Conservation (phyloP, 2,797 vertebrate genomes). For the Crenichthys baileyi region DNA sequence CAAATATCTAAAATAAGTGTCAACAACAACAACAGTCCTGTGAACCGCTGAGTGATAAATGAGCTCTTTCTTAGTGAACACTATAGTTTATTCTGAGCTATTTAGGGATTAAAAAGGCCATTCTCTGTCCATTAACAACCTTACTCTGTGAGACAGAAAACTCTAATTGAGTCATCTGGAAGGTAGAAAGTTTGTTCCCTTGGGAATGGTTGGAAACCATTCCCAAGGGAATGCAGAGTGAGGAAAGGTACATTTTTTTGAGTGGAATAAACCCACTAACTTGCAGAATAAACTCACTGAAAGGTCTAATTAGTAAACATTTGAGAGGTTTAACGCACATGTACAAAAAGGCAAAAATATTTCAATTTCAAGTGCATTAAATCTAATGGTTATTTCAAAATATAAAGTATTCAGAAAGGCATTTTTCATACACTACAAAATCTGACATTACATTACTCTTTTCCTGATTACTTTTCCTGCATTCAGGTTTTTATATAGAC, state of each 20-base stretch:
- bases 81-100: conserved; percentile 48
- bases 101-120: conserved; percentile 57
- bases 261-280: not conserved
- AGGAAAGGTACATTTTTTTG: conserved; percentile 11
- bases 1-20: conserved; percentile 66
- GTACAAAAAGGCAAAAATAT: not conserved
- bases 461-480: too few species aligned
- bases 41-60: conserved; percentile 62
- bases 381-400: not conserved
- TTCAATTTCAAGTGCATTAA: not conserved
- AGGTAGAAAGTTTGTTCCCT: conserved; percentile 39
- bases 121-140: conserved; percentile 58
- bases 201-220: conserved; percentile 49
- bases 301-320: not conserved
- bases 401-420: not conserved
- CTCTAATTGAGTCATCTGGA: conserved; percentile 41
- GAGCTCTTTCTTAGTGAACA: conserved; percentile 64
- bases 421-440: not conserved
- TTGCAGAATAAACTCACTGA: not conserved
- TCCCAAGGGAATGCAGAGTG: too few species aligned
- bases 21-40: conserved; percentile 65
- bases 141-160: conserved; percentile 55
- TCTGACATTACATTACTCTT: not conserved
- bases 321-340: not conserved
- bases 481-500: not conserved